Conservation (phyloP, 2,113 vertebrate species). For the Syrrhaptes paradoxus region DNA sequence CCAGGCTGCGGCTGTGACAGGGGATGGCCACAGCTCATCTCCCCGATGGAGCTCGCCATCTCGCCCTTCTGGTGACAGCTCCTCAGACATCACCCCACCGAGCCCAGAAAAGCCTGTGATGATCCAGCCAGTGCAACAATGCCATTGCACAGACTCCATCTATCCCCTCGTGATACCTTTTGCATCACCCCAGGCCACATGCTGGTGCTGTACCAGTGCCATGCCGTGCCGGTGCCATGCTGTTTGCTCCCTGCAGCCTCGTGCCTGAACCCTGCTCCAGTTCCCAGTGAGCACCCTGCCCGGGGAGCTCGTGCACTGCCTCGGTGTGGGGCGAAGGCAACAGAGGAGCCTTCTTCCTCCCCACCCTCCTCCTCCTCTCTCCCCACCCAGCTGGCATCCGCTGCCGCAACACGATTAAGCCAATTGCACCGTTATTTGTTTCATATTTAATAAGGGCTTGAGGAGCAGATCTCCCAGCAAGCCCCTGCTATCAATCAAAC, state of each 20-base stretch:
- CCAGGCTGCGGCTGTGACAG: rapidly evolving
- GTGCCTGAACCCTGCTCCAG: neutral
- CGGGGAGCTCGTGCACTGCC: neutral
- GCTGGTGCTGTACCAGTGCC: neutral
- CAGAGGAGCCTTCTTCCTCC: neutral
- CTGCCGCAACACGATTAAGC: conserved; percentile 43
- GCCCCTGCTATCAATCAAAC: conserved; percentile 64
- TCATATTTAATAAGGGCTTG: conserved; percentile 65
- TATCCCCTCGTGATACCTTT: neutral
- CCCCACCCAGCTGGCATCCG: neutral
- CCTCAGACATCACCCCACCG: neutral
- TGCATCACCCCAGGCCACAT: neutral
- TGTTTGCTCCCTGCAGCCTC: neutral
- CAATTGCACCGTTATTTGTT: conserved; percentile 58
- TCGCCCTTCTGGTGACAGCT: neutral
- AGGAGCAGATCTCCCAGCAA: conserved; percentile 62
- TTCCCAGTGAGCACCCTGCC: neutral
- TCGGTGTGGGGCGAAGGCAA: neutral
- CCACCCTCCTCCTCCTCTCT: neutral
- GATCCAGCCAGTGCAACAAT: neutral
- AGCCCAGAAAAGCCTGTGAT: neutral
- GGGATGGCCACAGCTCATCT: neutral
- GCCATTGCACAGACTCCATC: neutral
- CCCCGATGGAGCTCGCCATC: neutral
- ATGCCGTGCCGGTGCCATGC: rapidly evolving